A percentile compares a stretch with the other conserved stretches of the same genome.
phyloP scores from a whole-genome alignment of 1,140 invertebrate species.

The Linepithema humile region DNA sequence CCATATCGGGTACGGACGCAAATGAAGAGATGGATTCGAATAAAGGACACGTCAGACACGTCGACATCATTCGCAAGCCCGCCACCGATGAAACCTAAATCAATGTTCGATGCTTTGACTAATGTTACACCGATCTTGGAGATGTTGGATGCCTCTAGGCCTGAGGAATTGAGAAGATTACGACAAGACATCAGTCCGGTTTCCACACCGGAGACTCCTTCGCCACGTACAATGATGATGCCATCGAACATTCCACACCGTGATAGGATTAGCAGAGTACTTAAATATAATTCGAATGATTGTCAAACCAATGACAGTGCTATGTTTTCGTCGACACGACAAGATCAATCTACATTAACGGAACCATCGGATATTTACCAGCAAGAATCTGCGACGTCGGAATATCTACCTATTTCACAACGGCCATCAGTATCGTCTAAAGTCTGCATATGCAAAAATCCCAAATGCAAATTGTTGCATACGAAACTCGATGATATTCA shows the following conservation, averaged over 20 bases:
- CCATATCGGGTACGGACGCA: slow-evolving; percentile 60
- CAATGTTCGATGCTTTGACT: slow-evolving; percentile 38
- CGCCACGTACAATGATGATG: slow-evolving; percentile 78
- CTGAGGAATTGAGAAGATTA: slow-evolving; percentile 55
- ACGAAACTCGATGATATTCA: slow-evolving; percentile 61
- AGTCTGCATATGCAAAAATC: slow-evolving; percentile 75
- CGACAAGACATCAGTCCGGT: slow-evolving; percentile 76
- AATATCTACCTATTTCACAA: background rate
- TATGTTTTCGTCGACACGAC: slow-evolving; percentile 26
- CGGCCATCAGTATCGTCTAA: background rate
- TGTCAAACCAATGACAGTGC: slow-evolving; percentile 25
- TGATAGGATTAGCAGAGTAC: slow-evolving; percentile 61
- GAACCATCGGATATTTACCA: slow-evolving; percentile 39
- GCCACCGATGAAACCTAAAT: slow-evolving; percentile 66
- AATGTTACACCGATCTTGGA: slow-evolving; percentile 77
- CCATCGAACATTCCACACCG: slow-evolving; percentile 77
- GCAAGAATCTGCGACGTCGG: background rate
- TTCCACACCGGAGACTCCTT: slow-evolving; percentile 82
- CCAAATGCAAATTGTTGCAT: slow-evolving; percentile 74
- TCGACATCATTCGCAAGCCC: slow-evolving; percentile 82
- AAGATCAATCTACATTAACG: slow-evolving; percentile 49
- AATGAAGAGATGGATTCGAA: slow-evolving; percentile 62
- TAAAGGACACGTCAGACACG: slow-evolving; percentile 77
- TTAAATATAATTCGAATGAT: slow-evolving; percentile 53
- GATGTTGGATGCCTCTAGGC: slow-evolving; percentile 75